phyloP scores from a whole-genome alignment of 2,888 invertebrate genomes.

The Caenorhabditis sp. region DNA sequence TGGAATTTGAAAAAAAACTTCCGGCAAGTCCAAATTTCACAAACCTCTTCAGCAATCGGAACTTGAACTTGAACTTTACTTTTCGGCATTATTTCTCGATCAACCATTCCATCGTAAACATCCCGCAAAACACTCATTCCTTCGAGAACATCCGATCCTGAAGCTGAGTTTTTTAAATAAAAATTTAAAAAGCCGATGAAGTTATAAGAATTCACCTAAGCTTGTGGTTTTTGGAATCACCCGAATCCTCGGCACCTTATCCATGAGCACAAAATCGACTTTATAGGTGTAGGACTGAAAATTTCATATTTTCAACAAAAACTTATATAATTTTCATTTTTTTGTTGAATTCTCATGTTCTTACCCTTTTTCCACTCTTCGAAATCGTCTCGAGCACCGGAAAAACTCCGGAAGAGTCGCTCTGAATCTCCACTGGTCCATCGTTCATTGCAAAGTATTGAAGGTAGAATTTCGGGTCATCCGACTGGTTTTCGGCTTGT shows the following conservation, averaged over 20 bases:
- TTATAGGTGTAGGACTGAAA: constrained; percentile 76
- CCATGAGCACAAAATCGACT: constrained; percentile 77
- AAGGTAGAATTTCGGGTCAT: neutral
- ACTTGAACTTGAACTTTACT: too few species aligned
- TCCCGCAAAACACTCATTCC: constrained; percentile 10
- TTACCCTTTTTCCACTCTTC: constrained; percentile 48
- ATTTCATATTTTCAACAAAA: too few species aligned
- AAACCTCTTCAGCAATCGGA: constrained; percentile 1
- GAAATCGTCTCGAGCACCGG: constrained; percentile 51
- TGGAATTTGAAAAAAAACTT: neutral
- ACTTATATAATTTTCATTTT: neutral
- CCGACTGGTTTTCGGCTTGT: neutral
- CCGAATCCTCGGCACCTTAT: constrained; percentile 55
- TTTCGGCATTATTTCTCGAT: neutral
- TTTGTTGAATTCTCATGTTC: neutral
- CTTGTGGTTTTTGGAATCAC: constrained; percentile 30
- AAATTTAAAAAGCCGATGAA: neutral
- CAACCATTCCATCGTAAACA: neutral
- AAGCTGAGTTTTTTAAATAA: neutral
- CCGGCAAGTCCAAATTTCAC: neutral
- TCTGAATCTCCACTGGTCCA: constrained; percentile 18
- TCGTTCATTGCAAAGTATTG: neutral
- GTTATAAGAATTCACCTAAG: neutral
- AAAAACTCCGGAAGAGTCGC: constrained; percentile 65
- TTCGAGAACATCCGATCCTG: constrained; percentile 16